Evolutionary conservation across 2,113 vertebrate species (phyloP).

Genomic region (Callaeas wilsoni): DNA sequence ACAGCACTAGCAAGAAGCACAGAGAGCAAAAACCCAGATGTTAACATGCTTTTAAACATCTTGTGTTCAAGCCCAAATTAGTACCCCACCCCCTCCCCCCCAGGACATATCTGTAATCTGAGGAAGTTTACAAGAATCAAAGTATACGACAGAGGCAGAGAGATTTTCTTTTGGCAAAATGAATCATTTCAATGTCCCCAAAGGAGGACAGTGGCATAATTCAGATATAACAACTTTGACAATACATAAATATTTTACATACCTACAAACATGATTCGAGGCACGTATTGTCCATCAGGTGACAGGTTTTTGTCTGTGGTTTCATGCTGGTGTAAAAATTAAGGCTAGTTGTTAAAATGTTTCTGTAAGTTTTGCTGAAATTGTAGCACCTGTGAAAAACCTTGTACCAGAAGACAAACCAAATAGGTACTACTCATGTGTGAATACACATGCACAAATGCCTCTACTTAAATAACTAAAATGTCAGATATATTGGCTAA

Average conservation of each 20-base stretch:
- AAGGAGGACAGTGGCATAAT: not conserved
- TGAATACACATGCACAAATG: not conserved
- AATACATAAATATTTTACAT: not conserved
- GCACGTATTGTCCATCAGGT: constrained; percentile 86
- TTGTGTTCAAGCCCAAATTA: not conserved
- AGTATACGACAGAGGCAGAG: not conserved
- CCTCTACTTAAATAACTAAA: not conserved
- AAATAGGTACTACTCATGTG: not conserved
- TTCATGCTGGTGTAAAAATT: constrained; percentile 76
- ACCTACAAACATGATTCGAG: constrained; percentile 90
- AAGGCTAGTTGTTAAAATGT: not conserved
- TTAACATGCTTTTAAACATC: not conserved
- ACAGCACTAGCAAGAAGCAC: not conserved
- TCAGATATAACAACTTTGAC: not conserved
- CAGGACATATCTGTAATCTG: not conserved
- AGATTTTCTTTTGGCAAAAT: not conserved
- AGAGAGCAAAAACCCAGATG: not conserved
- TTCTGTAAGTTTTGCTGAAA: not conserved
- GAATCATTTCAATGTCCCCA: not conserved
- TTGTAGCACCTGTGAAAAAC: not conserved
- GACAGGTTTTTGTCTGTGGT: constrained; percentile 81
- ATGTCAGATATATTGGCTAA: not conserved
- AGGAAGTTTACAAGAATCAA: not conserved
- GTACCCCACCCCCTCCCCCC: too few relatives aligned
- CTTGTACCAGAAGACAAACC: not conserved